Evolutionary conservation across 2,888 invertebrate species (phyloP), one percentile per base, ranked within the genome.

Genomic region (Drosophila subquinaria): DNA sequence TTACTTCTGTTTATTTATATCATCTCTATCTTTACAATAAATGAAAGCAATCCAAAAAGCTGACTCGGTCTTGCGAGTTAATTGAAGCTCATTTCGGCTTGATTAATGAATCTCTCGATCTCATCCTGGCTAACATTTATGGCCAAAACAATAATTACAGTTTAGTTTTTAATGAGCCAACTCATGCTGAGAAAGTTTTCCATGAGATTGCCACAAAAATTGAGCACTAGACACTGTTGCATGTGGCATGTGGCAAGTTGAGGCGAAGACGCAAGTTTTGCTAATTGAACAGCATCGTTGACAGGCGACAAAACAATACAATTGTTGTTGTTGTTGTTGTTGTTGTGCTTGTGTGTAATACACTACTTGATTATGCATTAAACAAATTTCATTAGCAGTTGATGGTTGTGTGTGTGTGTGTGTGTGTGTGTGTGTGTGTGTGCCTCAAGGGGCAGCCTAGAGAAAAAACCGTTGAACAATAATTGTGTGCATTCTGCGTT

Each of bases 101-200:
- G 77, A 76, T 77, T 69, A 77, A 76, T 73, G 42, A 35, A 42
- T 9, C 17, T 8, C 27, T 59, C 23, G 3, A 17, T 10, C 27
- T 11, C 43, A 35, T 45, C 35, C 13, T 23, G n/a, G n/a, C n/a
- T n/a, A 40, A 27, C 55, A 63, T 60, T 73, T 55, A 74, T 56
- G 56, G 62, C 52, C 33, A 30, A 23, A 27, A 56, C 50, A 72
- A 78, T 81, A 84, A 81, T 84, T 81, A 81, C 65, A 79, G 66
- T 81, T 76, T 69, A 76, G 82, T 81, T 76, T 79, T 81, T 81
- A 84, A 81, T 81, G 81, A 76, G 81, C 48, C 73, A 76, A 76
- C 76, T 68, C 59, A 75, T 76, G 48, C 53, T 55, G 17, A 33
- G 48, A 48, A 60, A 47, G 35, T 36, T 52, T 56, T 30, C 55